Evolutionary conservation across 2,888 invertebrate genomes (phyloP), one percentile per base, ranked within the genome.

Genomic region (Tenthredo notha): DNA sequence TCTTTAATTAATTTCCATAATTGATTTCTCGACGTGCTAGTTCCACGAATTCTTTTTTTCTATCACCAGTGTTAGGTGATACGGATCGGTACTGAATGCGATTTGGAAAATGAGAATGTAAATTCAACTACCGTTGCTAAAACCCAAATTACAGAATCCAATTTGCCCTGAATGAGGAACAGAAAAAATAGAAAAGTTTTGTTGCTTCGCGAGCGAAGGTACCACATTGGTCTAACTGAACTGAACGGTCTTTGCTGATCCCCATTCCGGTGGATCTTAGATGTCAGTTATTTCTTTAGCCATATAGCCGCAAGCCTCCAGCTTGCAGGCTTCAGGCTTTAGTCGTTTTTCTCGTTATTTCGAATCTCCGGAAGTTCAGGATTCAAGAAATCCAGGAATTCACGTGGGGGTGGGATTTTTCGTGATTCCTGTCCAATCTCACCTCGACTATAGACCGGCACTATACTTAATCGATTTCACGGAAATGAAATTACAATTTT

Each of bases 91-190:
- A 18, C 54, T 12, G 21, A 43, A 74, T 21, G n/a, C 40, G 43
- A 21, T 74, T 43, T 43, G 15, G 40, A 21, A 74, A 40, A 72
- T 72, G 37, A 21, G 21, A 43, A 72, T 72, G 21, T 43, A 72
- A 74, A 80, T 80, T 61, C 61, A 40, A 80, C 37, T 33, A 61
- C 58, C 80, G 80, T 61, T 61, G n/a, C 61, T 40, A 58, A 40
- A 58, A 61, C 61, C 58, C 21, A 80, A 80, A 80, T 80, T 80
- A 80, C 80, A 61, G 78, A 61, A 80, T 37, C 61, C 78, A 80
- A 58, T 80, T 80, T 40, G 25, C 37, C 40, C 37, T 12, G 61
- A 61, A 61, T 80, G 78, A 61, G 29, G 50, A 33, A 54, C 7
- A 74, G 72, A 6, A 25, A 33, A 74, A 43, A 74, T 74, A 74